These are phyloP conservation scores for Suncus etruscus DNA, from an alignment of 2,113 vertebrate species.

Conservation along the genomic window DNA sequence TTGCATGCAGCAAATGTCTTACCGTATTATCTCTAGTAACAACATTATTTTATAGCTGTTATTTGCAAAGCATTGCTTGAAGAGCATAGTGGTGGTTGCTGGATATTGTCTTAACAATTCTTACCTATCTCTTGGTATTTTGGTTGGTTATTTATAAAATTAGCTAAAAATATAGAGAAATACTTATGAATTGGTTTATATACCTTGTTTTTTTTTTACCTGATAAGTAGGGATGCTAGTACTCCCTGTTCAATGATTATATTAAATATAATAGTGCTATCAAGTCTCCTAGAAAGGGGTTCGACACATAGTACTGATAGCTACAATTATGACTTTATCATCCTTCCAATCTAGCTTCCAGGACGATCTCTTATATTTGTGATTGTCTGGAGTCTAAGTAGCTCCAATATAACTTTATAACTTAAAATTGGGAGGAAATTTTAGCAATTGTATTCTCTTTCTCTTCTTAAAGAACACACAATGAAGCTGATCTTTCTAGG, in stretches of 20 bases:
- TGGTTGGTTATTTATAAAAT: background rate
- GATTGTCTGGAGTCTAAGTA: background rate
- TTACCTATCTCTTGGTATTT: slow-evolving; percentile 3
- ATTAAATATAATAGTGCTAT: background rate
- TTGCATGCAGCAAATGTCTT: too few species aligned
- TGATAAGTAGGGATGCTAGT: background rate
- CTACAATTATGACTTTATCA: background rate
- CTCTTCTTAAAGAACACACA: slow-evolving; percentile 50
- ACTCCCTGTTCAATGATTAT: background rate
- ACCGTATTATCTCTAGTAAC: too few species aligned
- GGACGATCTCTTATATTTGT: background rate
- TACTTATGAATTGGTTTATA: background rate
- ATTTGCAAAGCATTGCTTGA: slow-evolving; percentile 22
- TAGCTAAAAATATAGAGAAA: background rate
- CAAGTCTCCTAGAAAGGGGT: background rate
- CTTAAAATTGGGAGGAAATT: slow-evolving; percentile 7
- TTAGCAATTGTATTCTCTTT: background rate
- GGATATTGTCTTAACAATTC: background rate
- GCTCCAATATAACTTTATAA: background rate
- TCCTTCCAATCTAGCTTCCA: background rate
- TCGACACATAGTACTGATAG: background rate
- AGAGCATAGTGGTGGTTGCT: background rate
- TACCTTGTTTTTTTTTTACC: background rate
- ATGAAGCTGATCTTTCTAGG: slow-evolving; percentile 67
- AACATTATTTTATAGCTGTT: background rate